Percentiles rank a stretch among this genome's conserved stretches.
Conservation (phyloP, 1,140 invertebrate genomes). For the Anastrepha obliqua region DNA sequence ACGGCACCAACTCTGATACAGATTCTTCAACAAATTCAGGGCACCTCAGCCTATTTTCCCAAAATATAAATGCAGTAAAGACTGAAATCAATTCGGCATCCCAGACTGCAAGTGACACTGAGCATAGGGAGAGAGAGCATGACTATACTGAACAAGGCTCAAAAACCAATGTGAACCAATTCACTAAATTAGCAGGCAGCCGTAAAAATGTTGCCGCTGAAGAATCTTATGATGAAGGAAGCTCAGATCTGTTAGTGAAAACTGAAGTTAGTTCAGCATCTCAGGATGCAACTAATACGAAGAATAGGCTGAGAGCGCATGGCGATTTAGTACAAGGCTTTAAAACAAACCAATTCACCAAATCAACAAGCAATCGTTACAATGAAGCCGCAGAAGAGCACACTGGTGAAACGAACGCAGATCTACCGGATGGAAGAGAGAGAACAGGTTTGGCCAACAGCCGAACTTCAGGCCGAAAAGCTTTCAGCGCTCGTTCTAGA, state of each 20-base stretch:
- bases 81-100: neutral
- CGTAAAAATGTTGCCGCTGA: neutral
- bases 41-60: neutral
- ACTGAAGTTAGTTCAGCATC: neutral
- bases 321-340: neutral
- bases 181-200: neutral
- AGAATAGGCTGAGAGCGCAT: too few relatives aligned
- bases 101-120: neutral
- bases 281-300: too few relatives aligned
- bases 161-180: neutral
- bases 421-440: neutral
- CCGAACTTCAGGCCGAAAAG: neutral
- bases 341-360: neutral
- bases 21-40: neutral
- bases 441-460: neutral
- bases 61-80: neutral
- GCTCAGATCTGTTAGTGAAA: too few relatives aligned
- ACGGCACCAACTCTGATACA: neutral
- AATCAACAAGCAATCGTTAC: neutral
- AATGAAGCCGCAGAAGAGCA: neutral
- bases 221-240: neutral
- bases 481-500: neutral
- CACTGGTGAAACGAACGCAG: neutral
- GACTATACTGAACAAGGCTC: too few relatives aligned
- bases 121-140: too few relatives aligned